Conservation (phyloP, 2,888 invertebrate species). For the Stenichneumon culpator region DNA sequence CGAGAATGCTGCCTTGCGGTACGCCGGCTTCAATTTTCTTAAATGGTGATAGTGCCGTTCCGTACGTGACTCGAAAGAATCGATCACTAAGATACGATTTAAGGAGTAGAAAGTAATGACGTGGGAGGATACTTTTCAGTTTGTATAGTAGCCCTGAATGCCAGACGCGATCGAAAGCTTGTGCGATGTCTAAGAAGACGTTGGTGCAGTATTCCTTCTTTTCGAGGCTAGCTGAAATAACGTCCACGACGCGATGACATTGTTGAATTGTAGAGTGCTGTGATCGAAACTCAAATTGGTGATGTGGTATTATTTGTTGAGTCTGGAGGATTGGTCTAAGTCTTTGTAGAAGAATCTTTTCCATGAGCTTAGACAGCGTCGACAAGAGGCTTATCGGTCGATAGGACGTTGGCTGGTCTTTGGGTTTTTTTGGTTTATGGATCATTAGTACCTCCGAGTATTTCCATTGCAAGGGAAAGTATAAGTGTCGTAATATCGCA, state of each 20-base stretch:
- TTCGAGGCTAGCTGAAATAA: conserved; percentile 65
- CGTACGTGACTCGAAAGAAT: neutral
- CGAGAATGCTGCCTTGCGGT: conserved; percentile 33
- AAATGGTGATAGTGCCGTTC: neutral
- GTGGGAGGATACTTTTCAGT: conserved; percentile 62
- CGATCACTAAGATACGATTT: conserved; percentile 9
- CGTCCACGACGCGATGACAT: conserved; percentile 62
- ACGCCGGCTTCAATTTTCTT: neutral
- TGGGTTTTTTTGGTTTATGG: conserved; percentile 70
- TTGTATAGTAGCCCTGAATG: conserved; percentile 69
- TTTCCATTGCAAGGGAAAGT: conserved; percentile 75
- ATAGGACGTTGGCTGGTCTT: conserved; percentile 5
- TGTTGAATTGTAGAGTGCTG: conserved; percentile 61
- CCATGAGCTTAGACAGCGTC: neutral
- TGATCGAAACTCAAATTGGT: neutral
- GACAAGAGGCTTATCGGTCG: conserved; percentile 10
- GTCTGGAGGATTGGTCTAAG: no score
- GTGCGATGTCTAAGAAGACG: no score
- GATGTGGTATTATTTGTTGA: no score
- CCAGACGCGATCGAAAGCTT: conserved; percentile 71
- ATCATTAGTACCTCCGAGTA: conserved; percentile 62
- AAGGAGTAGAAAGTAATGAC: conserved; percentile 46
- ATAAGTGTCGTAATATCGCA: conserved; percentile 69
- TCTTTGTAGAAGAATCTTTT: conserved; percentile 9
- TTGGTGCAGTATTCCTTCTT: conserved; percentile 66